These are phyloP conservation scores for Chesias legatella DNA, from an alignment of 2,888 invertebrate species.

Conservation along the genomic window DNA sequence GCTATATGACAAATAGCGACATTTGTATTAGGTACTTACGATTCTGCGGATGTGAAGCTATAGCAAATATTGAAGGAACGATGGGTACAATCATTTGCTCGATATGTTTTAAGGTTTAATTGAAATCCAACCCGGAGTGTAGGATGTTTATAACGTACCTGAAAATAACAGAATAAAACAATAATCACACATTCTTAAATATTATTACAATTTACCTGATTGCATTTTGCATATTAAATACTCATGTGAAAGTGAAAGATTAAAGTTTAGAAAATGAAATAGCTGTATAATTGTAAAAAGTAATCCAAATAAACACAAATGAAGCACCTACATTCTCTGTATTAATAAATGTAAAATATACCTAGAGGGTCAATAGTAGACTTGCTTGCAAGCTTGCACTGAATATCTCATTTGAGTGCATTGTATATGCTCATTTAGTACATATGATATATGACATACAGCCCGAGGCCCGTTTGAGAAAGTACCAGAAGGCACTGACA, in stretches of 20 bases:
- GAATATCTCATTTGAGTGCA: too few species aligned
- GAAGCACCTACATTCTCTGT: conserved; percentile 20
- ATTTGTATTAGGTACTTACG: conserved; percentile 3
- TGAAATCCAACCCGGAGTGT: too few species aligned
- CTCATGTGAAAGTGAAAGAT: conserved; percentile 13
- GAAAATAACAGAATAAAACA: conserved; percentile 5
- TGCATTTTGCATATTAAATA: conserved; percentile 1
- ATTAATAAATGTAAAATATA: conserved; percentile 16
- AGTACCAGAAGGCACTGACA: conserved; percentile 42
- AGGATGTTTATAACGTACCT: conserved; percentile 6
- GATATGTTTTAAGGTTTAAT: too few species aligned
- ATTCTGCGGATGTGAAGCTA: not conserved
- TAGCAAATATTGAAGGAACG: not conserved
- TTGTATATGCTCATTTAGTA: too few species aligned
- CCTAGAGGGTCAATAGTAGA: conserved; percentile 19
- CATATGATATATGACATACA: too few species aligned
- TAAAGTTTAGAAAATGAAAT: conserved; percentile 1
- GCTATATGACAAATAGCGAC: too few species aligned
- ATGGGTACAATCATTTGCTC: too few species aligned
- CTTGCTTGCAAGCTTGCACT: too few species aligned
- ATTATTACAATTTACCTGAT: not conserved
- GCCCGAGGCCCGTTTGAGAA: conserved; percentile 45
- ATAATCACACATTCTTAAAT: not conserved
- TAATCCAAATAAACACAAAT: conserved; percentile 13
- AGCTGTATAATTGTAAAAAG: conserved; percentile 10